Base-by-base conservation (phyloP, 2,888 invertebrate species). In the Scelioninae gen. 1 region DNA sequence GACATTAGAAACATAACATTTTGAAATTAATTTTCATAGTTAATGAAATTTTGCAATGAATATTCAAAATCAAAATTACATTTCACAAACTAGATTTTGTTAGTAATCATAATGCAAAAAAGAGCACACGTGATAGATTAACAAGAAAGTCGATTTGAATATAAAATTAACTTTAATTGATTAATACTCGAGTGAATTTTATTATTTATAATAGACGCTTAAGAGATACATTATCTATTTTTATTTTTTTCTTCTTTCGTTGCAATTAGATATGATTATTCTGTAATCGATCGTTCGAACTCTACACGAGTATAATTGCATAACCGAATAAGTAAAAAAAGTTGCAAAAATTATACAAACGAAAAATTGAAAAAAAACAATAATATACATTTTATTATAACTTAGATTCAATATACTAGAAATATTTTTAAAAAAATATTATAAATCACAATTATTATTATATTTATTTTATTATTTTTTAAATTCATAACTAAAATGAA, bases 261-360 rank as follows among this genome's bases (percentile, higher is more conserved):
- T 53, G 43, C 53, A 72, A 62, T 72, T 51, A 72, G 43, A 72
- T 72, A 72, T 62, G 62, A 49, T 34, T 71, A 53, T 53, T 62
- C 62, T 62, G 43, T 53, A 62, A 62, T 62, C 49, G 11, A 43
- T 72, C 15, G 51, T 43, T 13, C 34, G 62, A 62, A 62, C 15
- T 29, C 9, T 29, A 15, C 9, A n/a, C 11, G 16, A 38, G 32
- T 13, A 15, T 23, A 23, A 23, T 23, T 23, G 23, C 23, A 23
- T 23, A 23, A 23, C 23, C 23, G 23, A 23, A 23, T 23, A 2
- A 23, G 23, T n/a, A n/a, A n/a, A n/a, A 23, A 23, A 2, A 1
- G 23, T 2, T 23, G 23, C 1, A 23, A 23, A 23, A 23, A 31
- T 29, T 38, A n/a, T n/a, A n/a, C n/a, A n/a, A n/a, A n/a, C n/a